Base-by-base conservation (phyloP, 1,140 invertebrate species). In the Portunus trituberculatus region DNA sequence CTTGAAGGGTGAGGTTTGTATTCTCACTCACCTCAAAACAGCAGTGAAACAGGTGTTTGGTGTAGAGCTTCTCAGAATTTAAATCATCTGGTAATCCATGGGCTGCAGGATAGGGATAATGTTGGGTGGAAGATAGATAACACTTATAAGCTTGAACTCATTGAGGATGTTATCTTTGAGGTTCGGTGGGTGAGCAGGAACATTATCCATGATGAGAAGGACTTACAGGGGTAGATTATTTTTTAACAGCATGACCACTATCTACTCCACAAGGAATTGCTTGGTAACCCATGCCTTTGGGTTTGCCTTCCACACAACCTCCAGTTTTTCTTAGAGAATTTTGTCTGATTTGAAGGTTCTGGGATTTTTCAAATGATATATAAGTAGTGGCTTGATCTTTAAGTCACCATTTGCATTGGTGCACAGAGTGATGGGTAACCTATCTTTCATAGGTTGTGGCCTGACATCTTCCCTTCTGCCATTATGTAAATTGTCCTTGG, bases 301-400 rank as follows among this genome's bases (percentile, higher is more conserved):
- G 45, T 25, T 28, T 45, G 86, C 86, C 86, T 25, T 88, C 86
- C 86, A 88, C 86, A 88, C 32, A 16, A 88, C 86, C 14, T 88
- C 0, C 86, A 88, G 45, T 28, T 88, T 29, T 16, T 46, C n/a
- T 14, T 86, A 7, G 10, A 16, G 84, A 14, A 86, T n/a, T 86
- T 86, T 31, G n/a, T 28, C 0, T 86, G 10, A 20, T 12, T 86
- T 86, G 10, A 88, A 45, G 45, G 45, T 29, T 46, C 29, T 29
- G 12, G 45, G 86, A 25, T 46, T 88, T 32, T 88, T 25, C 45
- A 28, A 88, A 10, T 88, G 86, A 32, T 88, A 88, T 32, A 88
- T 29, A 25, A 88, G 86, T 29, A 88, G n/a, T 1, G 29, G 86
- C 86, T 88, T 88, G 20, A 88, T 32, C n/a, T 88, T 88, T 10